A percentile compares a stretch with the other conserved stretches of the same genome.
Evolutionary conservation across 2,797 vertebrate species (phyloP).

Genomic region (Tiaroga cobitis): DNA sequence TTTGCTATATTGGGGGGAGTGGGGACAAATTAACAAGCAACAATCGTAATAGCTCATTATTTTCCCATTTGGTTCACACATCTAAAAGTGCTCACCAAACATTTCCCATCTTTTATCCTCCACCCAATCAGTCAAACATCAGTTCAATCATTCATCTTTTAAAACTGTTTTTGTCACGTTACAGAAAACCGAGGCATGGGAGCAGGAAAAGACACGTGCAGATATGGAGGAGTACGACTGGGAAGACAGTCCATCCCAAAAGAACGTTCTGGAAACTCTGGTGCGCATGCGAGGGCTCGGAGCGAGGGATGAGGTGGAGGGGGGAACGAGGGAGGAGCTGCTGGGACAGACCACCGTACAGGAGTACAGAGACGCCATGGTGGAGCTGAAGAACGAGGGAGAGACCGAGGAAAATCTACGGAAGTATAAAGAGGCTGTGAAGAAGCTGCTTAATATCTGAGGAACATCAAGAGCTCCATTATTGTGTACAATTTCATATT

Average conservation of each 20-base stretch:
- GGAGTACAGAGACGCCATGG: constrained; percentile 83
- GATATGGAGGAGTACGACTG: constrained; percentile 94
- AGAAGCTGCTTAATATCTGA: constrained; percentile 79
- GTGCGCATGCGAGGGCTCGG: constrained; percentile 73
- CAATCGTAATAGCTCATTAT: background rate
- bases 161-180: background rate
- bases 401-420: constrained; percentile 80
- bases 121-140: background rate
- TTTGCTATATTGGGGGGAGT: background rate
- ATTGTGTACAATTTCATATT: background rate
- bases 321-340: constrained; percentile 76
- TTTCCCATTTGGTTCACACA: background rate
- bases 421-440: constrained; percentile 90
- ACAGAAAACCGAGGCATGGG: constrained; percentile 94
- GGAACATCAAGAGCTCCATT: background rate
- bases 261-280: constrained; percentile 80
- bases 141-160: background rate
- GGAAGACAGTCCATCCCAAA: constrained; percentile 90
- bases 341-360: constrained; percentile 79
- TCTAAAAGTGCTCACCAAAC: background rate
- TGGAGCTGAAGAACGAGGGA: constrained; percentile 86
- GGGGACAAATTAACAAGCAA: background rate
- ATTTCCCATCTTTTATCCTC: background rate
- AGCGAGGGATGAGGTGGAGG: constrained; percentile 55
- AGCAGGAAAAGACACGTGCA: constrained; percentile 83